Evolutionary conservation across 2,888 invertebrate genomes (phyloP).

Genomic region (Mallateleia sp.): DNA sequence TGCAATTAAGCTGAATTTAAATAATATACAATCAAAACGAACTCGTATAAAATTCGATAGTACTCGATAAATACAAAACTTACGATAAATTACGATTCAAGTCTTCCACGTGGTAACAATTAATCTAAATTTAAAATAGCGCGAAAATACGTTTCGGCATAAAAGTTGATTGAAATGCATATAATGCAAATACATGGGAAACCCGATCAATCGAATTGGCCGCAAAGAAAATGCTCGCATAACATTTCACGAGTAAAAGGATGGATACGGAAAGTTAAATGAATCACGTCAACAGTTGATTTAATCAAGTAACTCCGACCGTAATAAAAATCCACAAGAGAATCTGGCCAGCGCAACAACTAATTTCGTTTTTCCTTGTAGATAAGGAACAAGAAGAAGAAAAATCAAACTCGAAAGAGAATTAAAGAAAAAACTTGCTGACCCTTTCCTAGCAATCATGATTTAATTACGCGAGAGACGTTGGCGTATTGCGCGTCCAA

Average conservation of each 20-base stretch:
- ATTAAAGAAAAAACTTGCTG: conserved; percentile 33
- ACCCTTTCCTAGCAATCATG: conserved; percentile 58
- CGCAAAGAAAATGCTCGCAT: conserved; percentile 28
- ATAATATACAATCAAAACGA: no score
- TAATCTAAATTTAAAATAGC: not conserved
- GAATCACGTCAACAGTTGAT: conserved; percentile 61
- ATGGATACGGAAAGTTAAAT: conserved; percentile 31
- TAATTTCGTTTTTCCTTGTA: conserved; percentile 45
- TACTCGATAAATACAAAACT: no score
- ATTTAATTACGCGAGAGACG: conserved; percentile 65
- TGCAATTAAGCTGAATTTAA: no score
- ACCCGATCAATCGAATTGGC: not conserved
- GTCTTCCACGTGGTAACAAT: not conserved
- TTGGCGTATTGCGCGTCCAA: conserved; percentile 9
- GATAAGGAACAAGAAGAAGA: conserved; percentile 29
- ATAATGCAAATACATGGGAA: not conserved
- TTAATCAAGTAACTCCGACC: conserved; percentile 43
- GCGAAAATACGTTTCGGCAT: not conserved
- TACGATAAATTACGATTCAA: not conserved
- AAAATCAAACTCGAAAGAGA: not conserved
- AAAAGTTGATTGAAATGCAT: not conserved
- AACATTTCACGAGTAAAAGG: conserved; percentile 24
- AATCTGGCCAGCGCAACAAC: conserved; percentile 38
- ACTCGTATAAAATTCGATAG: no score
- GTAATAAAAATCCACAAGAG: conserved; percentile 28